These are phyloP conservation scores for Sipha flava DNA, from an alignment of 1,140 invertebrate genomes.

Conservation along the genomic window DNA sequence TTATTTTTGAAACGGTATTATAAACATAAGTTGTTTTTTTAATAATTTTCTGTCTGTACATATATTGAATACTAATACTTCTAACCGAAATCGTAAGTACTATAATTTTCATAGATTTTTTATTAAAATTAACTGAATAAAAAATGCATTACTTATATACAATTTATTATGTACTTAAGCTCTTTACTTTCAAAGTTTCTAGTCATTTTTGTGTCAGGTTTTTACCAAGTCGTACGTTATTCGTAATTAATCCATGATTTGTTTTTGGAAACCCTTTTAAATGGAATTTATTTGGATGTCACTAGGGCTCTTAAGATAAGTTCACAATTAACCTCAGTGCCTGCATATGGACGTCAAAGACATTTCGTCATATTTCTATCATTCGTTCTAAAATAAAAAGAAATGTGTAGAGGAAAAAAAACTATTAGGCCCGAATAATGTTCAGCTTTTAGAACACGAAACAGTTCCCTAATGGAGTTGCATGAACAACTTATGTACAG, in stretches of 20 bases:
- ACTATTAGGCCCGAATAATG: neutral
- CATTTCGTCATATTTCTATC: conserved; percentile 6
- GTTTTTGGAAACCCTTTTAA: neutral
- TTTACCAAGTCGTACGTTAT: neutral
- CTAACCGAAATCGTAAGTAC: no score
- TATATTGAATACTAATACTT: no score
- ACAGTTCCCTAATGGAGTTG: conserved; percentile 1
- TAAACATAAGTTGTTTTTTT: no score
- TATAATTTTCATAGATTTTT: no score
- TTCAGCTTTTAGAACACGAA: neutral
- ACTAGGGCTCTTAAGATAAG: neutral
- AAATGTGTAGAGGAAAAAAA: neutral
- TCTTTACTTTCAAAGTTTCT: no score
- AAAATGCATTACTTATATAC: no score
- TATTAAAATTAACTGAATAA: no score
- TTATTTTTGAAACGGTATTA: no score
- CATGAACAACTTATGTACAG: neutral
- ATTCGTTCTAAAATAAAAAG: neutral
- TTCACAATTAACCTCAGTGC: neutral
- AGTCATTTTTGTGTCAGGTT: no score
- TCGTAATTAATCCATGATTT: neutral
- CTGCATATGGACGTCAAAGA: neutral
- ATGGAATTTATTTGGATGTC: conserved; percentile 5
- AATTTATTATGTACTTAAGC: no score
- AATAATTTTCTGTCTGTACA: no score